Evolutionary conservation across 1,140 invertebrate species (phyloP).

Genomic region (Drosophila athabasca): DNA sequence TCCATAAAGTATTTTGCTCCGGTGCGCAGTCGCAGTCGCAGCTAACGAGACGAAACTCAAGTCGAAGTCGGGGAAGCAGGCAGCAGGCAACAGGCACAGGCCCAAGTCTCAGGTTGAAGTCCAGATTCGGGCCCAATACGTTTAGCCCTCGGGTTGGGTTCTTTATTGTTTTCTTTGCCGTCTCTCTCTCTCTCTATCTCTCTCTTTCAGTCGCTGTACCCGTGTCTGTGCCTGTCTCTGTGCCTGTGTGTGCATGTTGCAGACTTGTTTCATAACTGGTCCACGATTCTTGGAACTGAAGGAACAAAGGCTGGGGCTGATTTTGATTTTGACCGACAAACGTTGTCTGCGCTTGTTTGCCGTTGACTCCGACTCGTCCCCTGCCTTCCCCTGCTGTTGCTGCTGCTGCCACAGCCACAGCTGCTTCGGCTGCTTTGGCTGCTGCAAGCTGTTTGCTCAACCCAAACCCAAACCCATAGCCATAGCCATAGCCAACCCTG

Average conservation of each 20-base stretch:
- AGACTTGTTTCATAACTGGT: conserved; percentile 83
- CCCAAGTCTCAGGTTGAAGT: conserved; percentile 20
- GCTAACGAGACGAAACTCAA: conserved; percentile 62
- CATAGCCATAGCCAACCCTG: conserved; percentile 3
- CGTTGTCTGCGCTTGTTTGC: conserved; percentile 70
- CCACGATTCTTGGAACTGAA: conserved; percentile 79
- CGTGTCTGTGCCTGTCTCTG: conserved; percentile 20
- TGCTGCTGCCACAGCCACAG: no score
- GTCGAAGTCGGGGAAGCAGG: conserved; percentile 1
- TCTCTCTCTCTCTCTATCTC: conserved; percentile 8
- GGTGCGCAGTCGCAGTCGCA: conserved; percentile 49
- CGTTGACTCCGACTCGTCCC: conserved; percentile 53
- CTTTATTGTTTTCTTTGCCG: conserved; percentile 67
- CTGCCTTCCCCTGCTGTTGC: background rate
- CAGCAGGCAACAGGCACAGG: no score
- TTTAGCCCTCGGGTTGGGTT: conserved; percentile 66
- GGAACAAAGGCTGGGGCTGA: conserved; percentile 79
- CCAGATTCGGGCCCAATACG: conserved; percentile 54
- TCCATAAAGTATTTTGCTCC: conserved; percentile 70
- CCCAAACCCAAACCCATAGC: conserved; percentile 13
- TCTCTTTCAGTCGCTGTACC: background rate
- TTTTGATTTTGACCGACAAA: conserved; percentile 83
- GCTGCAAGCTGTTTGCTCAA: conserved; percentile 56
- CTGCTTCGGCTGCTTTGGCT: conserved; percentile 15
- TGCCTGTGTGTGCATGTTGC: conserved; percentile 66